phyloP scores from a whole-genome alignment of 2,888 invertebrate species.

The Amphipyra tragopoginis region DNA sequence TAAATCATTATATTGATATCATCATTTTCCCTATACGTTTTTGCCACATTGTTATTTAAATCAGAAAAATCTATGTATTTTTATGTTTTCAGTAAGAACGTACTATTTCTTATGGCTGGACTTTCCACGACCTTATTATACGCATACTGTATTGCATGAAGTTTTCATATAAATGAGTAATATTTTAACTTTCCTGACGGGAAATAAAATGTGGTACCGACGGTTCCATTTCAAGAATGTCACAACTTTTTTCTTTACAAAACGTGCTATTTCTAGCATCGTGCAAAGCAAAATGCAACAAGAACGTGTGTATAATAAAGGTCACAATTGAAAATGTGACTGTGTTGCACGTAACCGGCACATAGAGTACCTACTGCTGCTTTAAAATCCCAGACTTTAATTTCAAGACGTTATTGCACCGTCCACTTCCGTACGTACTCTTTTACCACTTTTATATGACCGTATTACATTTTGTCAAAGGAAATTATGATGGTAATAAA shows the following conservation, averaged over 20 bases:
- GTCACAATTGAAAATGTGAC: constrained; percentile 19
- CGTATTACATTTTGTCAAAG: constrained; percentile 39
- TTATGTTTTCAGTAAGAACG: too few relatives aligned
- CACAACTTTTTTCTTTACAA: constrained; percentile 22
- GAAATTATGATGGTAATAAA: constrained; percentile 22
- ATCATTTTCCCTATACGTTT: too few relatives aligned
- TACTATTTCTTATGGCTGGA: too few relatives aligned
- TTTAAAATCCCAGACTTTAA: constrained; percentile 28
- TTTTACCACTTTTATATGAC: constrained; percentile 12
- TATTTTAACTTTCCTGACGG: constrained; percentile 13
- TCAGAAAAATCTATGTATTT: too few relatives aligned
- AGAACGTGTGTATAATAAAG: neutral
- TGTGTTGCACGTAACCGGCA: constrained; percentile 9
- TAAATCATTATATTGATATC: too few relatives aligned
- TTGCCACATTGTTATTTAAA: too few relatives aligned
- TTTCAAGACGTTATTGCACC: constrained; percentile 33
- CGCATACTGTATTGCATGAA: constrained; percentile 3
- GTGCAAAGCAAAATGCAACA: constrained; percentile 2
- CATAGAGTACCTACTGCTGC: neutral
- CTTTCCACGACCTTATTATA: neutral
- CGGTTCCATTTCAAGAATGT: constrained; percentile 27
- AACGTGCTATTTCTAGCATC: constrained; percentile 7
- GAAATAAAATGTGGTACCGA: constrained; percentile 15
- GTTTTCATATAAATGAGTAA: constrained; percentile 1
- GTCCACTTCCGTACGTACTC: constrained; percentile 6